Evolutionary conservation across 2,888 invertebrate genomes (phyloP), one percentile per base, ranked within the genome.

Genomic region (Gerris lacustris): DNA sequence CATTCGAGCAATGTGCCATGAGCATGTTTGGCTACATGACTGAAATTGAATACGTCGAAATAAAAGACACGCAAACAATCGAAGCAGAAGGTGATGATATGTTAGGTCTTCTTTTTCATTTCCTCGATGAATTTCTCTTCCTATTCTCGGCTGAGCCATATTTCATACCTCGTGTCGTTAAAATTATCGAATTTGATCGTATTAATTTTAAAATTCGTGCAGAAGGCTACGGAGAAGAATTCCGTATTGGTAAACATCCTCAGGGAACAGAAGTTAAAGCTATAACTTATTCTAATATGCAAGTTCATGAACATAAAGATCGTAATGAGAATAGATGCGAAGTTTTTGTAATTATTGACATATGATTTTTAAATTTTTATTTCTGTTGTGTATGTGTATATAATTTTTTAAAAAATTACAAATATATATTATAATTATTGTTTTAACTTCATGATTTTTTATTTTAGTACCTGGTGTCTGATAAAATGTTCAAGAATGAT

Each of bases 1-100:
- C 96, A 0, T 97, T 95, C 81, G 96, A 97, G 79, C 96, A 96
- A 82, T 92, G 92, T 78, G 96, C 92, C 6, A 87, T 94, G 80
- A 92, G 95, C 1, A 97, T 99, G 97, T 99, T 93, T 83, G 94
- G 89, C 0, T 99, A 98, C 80, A 98, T 98, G 94, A 98, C 97
- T 2, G 94, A 94, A 74, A 81, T 95, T 74, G 86, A 89, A 0
- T 78, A 86, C 74, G 93, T 99, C 0, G 89, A 94, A 79, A 90
- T 92, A 75, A 84, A 84, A 76, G 86, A 90, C 77, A 87, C 88
- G 63, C 87, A 89, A 78, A 87, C 90, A 76, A 88, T 99, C 73
- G 91, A 92, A 81, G 96, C 94, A 0, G 87, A 88, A 73, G 96
- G 91, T 9, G 89, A 95, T 78, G 98, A 99, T 80, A 79, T 96